phyloP scores from a whole-genome alignment of 2,888 invertebrate genomes.

The Drosophila heteroneura region DNA sequence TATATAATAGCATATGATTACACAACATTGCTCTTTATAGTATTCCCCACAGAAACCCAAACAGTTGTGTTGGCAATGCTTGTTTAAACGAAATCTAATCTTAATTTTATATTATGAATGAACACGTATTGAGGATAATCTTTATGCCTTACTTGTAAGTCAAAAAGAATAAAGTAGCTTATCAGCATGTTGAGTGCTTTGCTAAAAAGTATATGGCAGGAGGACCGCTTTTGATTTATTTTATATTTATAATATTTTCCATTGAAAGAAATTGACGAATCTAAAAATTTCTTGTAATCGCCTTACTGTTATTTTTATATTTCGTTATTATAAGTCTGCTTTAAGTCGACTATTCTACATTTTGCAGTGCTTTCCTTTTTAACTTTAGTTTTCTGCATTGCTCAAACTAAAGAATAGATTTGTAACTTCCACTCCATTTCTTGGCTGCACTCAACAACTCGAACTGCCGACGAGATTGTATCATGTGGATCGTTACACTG shows the following conservation, averaged over 20 bases:
- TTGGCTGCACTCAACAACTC: constrained; percentile 19
- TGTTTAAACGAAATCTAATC: not conserved
- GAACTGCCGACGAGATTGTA: constrained; percentile 57
- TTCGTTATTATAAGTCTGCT: not conserved
- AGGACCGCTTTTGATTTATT: not conserved
- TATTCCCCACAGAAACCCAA: not conserved
- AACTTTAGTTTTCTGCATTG: not conserved
- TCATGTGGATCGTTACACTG: constrained; percentile 50
- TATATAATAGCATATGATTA: not conserved
- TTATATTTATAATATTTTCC: not conserved
- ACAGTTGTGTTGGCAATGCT: not conserved
- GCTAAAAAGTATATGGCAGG: not conserved
- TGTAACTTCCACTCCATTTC: constrained; percentile 62
- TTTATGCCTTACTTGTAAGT: not conserved
- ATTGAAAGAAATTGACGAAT: not conserved
- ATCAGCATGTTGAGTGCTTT: not conserved
- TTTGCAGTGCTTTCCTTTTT: not conserved
- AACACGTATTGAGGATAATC: not conserved
- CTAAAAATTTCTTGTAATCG: not conserved
- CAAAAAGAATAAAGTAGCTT: not conserved
- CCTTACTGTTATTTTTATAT: not conserved
- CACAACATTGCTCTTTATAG: not conserved
- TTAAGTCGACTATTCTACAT: not conserved
- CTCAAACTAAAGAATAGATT: constrained; percentile 49
- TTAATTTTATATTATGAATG: not conserved